Base-by-base conservation (phyloP, 2,113 vertebrate genomes). In the Istiophorus platypterus region DNA sequence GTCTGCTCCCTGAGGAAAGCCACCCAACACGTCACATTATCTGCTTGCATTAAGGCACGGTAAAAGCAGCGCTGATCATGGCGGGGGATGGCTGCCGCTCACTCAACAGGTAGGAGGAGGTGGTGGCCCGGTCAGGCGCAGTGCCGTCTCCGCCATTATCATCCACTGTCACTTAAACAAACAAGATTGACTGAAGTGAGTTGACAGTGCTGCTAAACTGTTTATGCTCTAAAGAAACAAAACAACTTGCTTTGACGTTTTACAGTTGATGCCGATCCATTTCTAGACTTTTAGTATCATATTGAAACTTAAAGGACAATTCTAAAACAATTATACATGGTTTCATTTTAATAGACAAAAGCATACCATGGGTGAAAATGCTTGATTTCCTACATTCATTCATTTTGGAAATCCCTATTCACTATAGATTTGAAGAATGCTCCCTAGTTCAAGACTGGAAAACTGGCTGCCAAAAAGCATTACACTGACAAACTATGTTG, bases 11-110 rank as follows among this genome's bases (percentile, higher is more conserved):
- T 11, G 42, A n/a, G 58, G 72, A 84, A 78, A 77, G 49, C 63
- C 62, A 76, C 45, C 62, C 58, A 82, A 64, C 78, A 78, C 67
- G 78, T 61, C 75, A 68, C 75, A 78, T 80, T 70, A 87, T 87
- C 73, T 56, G 66, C 58, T n/a, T n/a, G 37, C 72, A 69, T 79
- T 59, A 77, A 67, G 69, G 78, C 65, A 58, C 61, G 69, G 62
- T 75, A 24, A 85, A 81, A 64, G 78, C 59, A 42, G 73, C 41
- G 18, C 26, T 59, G 75, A 82, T 64, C 39, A 6, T 8, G 42
- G 58, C 9, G 42, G 39, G 64, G 26, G 69, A 11, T 26, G 42
- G 27, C 61, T 49, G 81, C 86, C 87, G 51, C 51, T 92, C 76
- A 81, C 26, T 73, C 61, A 82, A 22, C 73, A 42, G 74, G 68